phyloP scores from a whole-genome alignment of 2,888 invertebrate species.

The Bombyx huttoni region DNA sequence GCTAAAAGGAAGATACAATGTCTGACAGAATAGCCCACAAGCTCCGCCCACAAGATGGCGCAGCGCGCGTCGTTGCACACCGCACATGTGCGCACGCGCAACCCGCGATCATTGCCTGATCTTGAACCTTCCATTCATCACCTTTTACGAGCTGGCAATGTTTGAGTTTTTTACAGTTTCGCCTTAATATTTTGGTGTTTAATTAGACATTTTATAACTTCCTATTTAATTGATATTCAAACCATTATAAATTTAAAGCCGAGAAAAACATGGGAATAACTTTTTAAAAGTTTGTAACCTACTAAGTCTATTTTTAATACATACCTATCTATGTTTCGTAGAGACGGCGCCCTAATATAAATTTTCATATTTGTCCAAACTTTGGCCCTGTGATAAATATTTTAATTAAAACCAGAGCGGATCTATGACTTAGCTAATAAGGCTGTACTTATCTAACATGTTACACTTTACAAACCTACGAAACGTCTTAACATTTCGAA shows the following conservation, averaged over 20 bases:
- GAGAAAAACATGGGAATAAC: conserved; percentile 9
- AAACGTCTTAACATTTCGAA: too few species aligned
- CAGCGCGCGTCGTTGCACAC: conserved; percentile 24
- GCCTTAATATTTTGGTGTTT: conserved; percentile 48
- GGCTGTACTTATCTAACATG: too few species aligned
- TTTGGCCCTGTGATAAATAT: too few species aligned
- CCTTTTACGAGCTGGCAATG: conserved; percentile 47
- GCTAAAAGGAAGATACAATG: conserved; percentile 30
- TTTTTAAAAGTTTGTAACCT: neutral
- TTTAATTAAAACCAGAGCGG: too few species aligned
- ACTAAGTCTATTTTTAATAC: too few species aligned
- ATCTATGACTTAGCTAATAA: too few species aligned
- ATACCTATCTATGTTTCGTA: too few species aligned
- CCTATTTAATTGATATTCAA: conserved; percentile 30
- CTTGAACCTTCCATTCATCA: conserved; percentile 63
- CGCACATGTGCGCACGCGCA: conserved; percentile 11
- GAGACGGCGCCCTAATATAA: too few species aligned
- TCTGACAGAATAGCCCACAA: conserved; percentile 14
- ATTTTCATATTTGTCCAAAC: too few species aligned
- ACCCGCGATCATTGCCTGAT: conserved; percentile 32
- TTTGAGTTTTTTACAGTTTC: conserved; percentile 53
- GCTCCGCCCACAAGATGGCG: conserved; percentile 64
- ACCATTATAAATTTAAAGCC: conserved; percentile 20
- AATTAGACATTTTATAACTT: conserved; percentile 40
- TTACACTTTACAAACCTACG: too few species aligned